These are phyloP conservation scores for Nebria salina DNA, from an alignment of 2,888 invertebrate genomes.

Conservation along the genomic window DNA sequence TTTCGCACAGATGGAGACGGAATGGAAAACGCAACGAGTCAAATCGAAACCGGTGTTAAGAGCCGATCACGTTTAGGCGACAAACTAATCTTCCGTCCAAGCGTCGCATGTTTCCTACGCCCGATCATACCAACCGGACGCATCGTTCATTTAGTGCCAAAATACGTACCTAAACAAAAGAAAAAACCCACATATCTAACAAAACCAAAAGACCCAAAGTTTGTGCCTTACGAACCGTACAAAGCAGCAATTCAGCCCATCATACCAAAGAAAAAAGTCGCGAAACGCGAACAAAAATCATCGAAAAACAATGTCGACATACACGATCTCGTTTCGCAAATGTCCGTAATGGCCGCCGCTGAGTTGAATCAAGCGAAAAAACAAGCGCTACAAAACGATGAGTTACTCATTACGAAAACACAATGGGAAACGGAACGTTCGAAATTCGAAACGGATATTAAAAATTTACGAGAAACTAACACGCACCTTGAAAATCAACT, in stretches of 20 bases:
- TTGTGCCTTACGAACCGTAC: conserved; percentile 90
- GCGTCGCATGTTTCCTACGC: conserved; percentile 57
- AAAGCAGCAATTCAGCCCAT: conserved; percentile 86
- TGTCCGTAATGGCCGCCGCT: conserved; percentile 74
- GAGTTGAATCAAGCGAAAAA: conserved; percentile 68
- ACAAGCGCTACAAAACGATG: conserved; percentile 60
- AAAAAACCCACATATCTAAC: conserved; percentile 66
- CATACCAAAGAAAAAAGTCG: conserved; percentile 65
- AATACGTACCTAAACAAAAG: conserved; percentile 68
- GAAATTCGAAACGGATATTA: conserved; percentile 70
- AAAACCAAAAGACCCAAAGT: conserved; percentile 78
- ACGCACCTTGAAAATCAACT: conserved; percentile 79
- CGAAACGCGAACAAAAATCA: conserved; percentile 51
- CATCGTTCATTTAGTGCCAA: conserved; percentile 71
- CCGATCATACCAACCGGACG: conserved; percentile 67
- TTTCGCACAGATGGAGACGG: conserved; percentile 79
- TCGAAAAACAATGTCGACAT: conserved; percentile 64
- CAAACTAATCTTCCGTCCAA: conserved; percentile 60
- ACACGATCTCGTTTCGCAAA: conserved; percentile 73
- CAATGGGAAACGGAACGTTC: conserved; percentile 65
- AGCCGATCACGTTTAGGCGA: conserved; percentile 53
- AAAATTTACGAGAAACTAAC: conserved; percentile 74
- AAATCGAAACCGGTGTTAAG: conserved; percentile 24
- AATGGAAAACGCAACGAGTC: conserved; percentile 62
- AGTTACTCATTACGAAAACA: conserved; percentile 55